These are phyloP conservation scores for Brachionus calyciflorus DNA, from an alignment of 1,140 invertebrate species.

Conservation along the genomic window DNA sequence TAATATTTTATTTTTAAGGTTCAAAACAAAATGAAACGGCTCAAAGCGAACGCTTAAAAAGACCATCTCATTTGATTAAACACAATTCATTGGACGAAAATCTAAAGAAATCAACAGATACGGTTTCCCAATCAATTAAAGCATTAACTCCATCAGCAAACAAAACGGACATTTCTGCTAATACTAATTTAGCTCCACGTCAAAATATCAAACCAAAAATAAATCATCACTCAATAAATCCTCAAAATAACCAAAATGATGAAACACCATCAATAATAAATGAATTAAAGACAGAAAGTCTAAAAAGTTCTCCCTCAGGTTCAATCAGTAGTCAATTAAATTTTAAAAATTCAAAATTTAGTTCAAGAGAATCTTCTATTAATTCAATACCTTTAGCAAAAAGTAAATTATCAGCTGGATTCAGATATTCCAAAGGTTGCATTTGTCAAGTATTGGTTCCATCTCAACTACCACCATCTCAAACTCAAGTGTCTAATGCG, in stretches of 20 bases:
- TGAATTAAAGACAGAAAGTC: background rate
- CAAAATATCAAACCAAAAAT: conserved; percentile 1
- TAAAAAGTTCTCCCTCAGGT: background rate
- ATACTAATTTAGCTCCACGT: background rate
- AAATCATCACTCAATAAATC: conserved; percentile 34
- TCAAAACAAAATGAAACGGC: too few relatives aligned
- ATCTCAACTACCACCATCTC: conserved; percentile 49
- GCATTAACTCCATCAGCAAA: background rate
- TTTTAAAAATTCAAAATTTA: background rate
- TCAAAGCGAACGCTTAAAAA: too few relatives aligned
- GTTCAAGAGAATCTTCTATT: background rate
- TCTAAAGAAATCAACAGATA: too few relatives aligned
- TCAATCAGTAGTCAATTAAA: background rate
- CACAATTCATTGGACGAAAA: background rate
- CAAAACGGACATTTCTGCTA: background rate
- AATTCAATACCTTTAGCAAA: conserved; percentile 1
- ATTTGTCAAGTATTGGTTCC: conserved; percentile 47
- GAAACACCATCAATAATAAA: background rate
- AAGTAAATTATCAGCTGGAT: conserved; percentile 35
- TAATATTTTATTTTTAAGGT: too few relatives aligned
- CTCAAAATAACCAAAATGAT: background rate
- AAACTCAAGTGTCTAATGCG: background rate
- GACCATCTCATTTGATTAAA: background rate
- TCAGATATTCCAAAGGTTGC: conserved; percentile 17
- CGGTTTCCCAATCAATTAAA: too few relatives aligned